phyloP scores from a whole-genome alignment of 2,797 vertebrate species.

The Gallinago solitaria region DNA sequence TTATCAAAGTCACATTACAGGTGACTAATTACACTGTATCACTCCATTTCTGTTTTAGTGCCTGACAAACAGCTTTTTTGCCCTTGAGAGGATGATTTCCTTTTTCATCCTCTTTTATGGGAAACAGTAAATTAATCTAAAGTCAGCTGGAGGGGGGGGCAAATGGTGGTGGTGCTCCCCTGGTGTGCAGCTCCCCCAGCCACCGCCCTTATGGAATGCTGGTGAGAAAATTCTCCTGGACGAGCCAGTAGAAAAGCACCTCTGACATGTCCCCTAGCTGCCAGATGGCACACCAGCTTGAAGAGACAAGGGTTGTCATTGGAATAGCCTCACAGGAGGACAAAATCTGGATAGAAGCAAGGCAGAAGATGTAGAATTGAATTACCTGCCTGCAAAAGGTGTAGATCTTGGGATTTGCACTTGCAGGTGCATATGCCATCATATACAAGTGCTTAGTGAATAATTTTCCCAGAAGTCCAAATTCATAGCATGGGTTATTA shows the following conservation, averaged over 20 bases:
- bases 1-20: neutral
- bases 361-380: neutral
- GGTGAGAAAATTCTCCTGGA: neutral
- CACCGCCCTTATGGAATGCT: fast-evolving
- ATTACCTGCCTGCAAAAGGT: neutral
- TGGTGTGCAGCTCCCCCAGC: neutral
- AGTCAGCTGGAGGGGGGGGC: neutral
- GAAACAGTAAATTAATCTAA: neutral
- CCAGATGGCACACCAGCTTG: neutral
- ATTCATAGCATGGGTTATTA: neutral
- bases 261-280: neutral
- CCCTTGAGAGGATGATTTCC: neutral
- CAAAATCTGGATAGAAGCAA: neutral
- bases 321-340: neutral
- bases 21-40: neutral
- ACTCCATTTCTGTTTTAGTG: neutral
- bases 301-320: neutral
- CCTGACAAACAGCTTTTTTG: neutral
- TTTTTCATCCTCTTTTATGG: neutral
- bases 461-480: neutral
- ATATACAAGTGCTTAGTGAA: neutral
- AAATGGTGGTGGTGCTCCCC: neutral
- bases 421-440: neutral
- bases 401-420: neutral
- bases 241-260: neutral